phyloP scores from a whole-genome alignment of 1,140 invertebrate genomes.

The Penaeus chinensis region DNA sequence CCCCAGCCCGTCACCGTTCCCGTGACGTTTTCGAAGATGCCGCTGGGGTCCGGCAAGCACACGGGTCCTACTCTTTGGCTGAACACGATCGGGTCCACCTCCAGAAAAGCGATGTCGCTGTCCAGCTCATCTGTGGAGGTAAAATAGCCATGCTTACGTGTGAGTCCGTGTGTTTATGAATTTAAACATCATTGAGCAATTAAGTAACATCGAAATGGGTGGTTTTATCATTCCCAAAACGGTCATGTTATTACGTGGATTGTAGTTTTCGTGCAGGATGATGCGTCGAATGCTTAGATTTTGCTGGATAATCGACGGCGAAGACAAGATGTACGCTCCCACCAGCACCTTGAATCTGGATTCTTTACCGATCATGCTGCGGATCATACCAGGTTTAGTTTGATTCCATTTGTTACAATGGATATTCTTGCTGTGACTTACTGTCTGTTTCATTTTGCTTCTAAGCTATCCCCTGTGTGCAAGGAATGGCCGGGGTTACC shows the following conservation, averaged over 20 bases:
- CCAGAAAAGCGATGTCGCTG: slow-evolving; percentile 76
- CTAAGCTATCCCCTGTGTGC: no score
- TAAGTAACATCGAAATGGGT: no score
- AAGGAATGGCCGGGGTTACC: no score
- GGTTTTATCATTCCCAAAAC: background rate
- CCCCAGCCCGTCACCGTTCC: slow-evolving; percentile 72
- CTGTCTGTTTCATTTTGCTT: no score
- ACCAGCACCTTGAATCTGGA: background rate
- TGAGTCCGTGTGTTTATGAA: no score
- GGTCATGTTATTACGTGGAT: background rate
- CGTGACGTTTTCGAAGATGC: slow-evolving; percentile 63
- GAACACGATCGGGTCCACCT: slow-evolving; percentile 70
- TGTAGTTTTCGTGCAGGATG: background rate
- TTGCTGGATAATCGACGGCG: background rate
- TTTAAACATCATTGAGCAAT: no score
- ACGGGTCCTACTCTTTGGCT: slow-evolving; percentile 69
- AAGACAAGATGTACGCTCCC: background rate
- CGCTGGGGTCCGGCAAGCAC: slow-evolving; percentile 65
- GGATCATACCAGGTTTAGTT: no score
- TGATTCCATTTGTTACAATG: no score
- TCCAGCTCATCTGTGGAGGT: background rate
- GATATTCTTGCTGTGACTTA: no score
- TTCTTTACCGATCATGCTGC: background rate
- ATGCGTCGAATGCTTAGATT: background rate
- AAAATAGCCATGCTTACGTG: background rate